Evolutionary conservation across 2,797 vertebrate species (phyloP).

Genomic region (Pseudotriccus pelzelni): DNA sequence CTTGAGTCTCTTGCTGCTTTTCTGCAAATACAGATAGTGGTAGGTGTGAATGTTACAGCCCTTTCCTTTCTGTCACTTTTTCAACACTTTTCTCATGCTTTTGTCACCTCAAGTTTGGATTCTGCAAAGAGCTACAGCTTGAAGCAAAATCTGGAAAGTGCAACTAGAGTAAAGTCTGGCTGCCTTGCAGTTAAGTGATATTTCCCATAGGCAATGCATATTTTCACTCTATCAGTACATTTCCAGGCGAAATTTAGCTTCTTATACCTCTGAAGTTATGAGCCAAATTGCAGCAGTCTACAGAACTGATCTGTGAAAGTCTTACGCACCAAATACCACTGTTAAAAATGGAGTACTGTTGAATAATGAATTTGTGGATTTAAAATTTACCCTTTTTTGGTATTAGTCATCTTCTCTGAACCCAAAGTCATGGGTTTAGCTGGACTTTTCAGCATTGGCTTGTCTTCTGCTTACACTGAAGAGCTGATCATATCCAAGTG

Average conservation of each 20-base stretch:
- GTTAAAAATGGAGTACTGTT: neutral
- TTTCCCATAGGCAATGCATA: neutral
- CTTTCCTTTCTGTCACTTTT: constrained; percentile 28
- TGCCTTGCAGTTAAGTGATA: constrained; percentile 29
- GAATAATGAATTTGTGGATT: neutral
- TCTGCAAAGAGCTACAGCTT: constrained; percentile 23
- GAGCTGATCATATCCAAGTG: neutral
- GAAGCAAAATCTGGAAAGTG: constrained; percentile 29
- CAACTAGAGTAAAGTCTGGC: constrained; percentile 24
- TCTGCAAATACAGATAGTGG: constrained; percentile 3
- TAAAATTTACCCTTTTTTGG: neutral
- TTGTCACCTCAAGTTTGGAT: constrained; percentile 40
- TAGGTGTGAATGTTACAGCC: constrained; percentile 35
- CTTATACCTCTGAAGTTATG: neutral
- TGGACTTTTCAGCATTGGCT: neutral
- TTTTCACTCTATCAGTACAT: constrained; percentile 16
- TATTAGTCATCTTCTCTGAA: neutral
- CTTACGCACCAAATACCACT: neutral
- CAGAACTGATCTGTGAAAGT: neutral
- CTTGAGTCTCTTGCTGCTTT: constrained; percentile 9
- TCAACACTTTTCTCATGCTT: neutral
- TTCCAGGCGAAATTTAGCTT: constrained; percentile 1
- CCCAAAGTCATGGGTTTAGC: neutral
- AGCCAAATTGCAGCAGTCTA: neutral
- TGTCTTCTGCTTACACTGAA: neutral